A percentile compares a stretch with the other conserved stretches of the same genome.
These are phyloP conservation scores for Callipepla californica DNA, from an alignment of 2,113 vertebrate species.

Conservation along the genomic window DNA sequence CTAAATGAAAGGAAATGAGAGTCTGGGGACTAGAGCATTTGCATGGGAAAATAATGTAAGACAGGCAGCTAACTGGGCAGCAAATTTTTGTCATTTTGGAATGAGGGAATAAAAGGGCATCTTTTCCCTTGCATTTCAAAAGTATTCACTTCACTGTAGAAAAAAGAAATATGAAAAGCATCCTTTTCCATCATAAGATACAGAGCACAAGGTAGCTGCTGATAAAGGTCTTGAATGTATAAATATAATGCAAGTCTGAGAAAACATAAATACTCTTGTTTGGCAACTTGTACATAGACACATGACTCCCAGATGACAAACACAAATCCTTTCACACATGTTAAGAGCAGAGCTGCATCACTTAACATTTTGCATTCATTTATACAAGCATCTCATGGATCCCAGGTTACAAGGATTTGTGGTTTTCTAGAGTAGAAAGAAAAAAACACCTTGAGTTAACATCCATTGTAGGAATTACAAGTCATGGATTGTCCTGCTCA, in stretches of 20 bases:
- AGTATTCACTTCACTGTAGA: rapidly evolving
- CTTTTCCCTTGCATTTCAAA: neutral
- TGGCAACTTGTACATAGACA: neutral
- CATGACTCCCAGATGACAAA: neutral
- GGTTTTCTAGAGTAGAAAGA: neutral
- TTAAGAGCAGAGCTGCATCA: neutral
- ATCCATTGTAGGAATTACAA: neutral
- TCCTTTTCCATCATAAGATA: neutral
- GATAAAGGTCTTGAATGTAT: neutral
- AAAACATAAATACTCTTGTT: neutral
- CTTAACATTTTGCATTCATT: neutral
- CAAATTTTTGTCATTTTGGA: neutral
- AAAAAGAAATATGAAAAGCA: neutral
- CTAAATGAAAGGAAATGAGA: neutral
- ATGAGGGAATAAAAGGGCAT: neutral
- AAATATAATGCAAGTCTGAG: neutral
- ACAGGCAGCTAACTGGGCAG: neutral
- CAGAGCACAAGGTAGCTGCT: neutral
- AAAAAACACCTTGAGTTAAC: neutral
- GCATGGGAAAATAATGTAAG: neutral
- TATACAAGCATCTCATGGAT: neutral
- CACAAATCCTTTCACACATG: neutral
- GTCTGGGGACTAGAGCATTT: neutral
- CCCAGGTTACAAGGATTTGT: neutral
- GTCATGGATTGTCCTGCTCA: rapidly evolving